Evolutionary conservation across 2,888 invertebrate species (phyloP).

Genomic region (Microchrysa polita): DNA sequence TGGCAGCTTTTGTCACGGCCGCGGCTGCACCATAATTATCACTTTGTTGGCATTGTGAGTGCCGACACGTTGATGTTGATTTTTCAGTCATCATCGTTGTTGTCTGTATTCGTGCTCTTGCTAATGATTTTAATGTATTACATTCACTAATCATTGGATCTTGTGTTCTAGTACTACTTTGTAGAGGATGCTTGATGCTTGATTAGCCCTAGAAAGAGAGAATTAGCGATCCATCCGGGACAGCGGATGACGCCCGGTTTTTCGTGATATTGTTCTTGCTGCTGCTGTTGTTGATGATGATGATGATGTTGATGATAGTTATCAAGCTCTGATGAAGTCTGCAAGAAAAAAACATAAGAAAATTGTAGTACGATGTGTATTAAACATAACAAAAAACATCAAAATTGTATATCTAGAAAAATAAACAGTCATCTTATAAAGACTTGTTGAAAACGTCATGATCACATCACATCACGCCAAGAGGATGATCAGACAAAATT

Average conservation of each 20-base stretch:
- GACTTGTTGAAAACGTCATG: constrained; percentile 37
- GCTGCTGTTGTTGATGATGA: constrained; percentile 17
- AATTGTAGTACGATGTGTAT: neutral
- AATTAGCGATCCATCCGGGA: constrained; percentile 33
- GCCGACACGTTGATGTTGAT: neutral
- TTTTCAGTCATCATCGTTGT: neutral
- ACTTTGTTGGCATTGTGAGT: constrained; percentile 24
- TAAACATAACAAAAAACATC: constrained; percentile 3
- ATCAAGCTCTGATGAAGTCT: constrained; percentile 34
- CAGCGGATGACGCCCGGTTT: constrained; percentile 28
- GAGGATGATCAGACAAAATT: constrained; percentile 27
- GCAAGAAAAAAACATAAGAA: constrained; percentile 22
- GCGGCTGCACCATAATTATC: constrained; percentile 34
- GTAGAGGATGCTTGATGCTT: neutral
- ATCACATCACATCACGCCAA: neutral
- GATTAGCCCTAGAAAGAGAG: neutral
- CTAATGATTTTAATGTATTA: neutral
- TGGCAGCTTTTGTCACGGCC: neutral
- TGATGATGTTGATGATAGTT: constrained; percentile 21
- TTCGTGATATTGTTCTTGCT: neutral
- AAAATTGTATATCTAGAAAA: constrained; percentile 17
- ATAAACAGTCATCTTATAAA: constrained; percentile 23
- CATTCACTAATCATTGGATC: constrained; percentile 14
- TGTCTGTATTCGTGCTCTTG: neutral
- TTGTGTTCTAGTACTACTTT: constrained; percentile 1